Evolutionary conservation across 2,113 vertebrate species (phyloP).

Genomic region (Pteropus alecto): DNA sequence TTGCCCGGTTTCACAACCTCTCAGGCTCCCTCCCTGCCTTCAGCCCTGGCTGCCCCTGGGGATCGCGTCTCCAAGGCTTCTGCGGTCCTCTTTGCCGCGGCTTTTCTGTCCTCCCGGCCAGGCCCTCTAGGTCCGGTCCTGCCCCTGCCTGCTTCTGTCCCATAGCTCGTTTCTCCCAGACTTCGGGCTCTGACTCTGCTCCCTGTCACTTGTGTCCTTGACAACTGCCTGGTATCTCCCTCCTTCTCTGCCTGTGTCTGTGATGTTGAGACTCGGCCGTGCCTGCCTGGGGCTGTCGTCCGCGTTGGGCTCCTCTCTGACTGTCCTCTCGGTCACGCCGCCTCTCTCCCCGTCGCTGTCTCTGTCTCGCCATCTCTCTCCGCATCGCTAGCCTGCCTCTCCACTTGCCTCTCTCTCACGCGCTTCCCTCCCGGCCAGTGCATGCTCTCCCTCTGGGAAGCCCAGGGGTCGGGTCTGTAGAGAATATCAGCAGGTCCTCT

Average conservation of each 20-base stretch:
- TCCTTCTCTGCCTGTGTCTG: neutral
- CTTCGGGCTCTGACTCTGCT: neutral
- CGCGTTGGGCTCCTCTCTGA: neutral
- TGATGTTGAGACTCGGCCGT: neutral
- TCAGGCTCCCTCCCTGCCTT: neutral
- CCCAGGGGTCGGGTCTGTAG: neutral
- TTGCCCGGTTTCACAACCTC: slow-evolving; percentile 12
- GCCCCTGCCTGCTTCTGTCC: neutral
- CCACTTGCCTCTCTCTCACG: neutral
- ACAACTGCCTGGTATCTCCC: accelerated
- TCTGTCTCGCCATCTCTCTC: neutral
- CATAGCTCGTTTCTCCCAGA: neutral
- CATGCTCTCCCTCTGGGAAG: neutral
- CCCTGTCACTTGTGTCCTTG: neutral
- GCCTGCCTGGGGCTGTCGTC: neutral
- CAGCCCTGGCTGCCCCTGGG: neutral
- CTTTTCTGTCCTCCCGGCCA: neutral
- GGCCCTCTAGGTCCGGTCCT: neutral
- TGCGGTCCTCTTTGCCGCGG: neutral
- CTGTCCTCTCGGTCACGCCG: neutral
- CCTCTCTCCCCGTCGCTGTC: neutral
- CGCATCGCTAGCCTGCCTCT: accelerated
- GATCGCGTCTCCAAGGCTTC: neutral
- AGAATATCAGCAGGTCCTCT: neutral
- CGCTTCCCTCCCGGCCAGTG: neutral